Evolutionary conservation across 2,797 vertebrate species (phyloP), one percentile per base, ranked within the genome.

Genomic region (Trachurus trachurus): DNA sequence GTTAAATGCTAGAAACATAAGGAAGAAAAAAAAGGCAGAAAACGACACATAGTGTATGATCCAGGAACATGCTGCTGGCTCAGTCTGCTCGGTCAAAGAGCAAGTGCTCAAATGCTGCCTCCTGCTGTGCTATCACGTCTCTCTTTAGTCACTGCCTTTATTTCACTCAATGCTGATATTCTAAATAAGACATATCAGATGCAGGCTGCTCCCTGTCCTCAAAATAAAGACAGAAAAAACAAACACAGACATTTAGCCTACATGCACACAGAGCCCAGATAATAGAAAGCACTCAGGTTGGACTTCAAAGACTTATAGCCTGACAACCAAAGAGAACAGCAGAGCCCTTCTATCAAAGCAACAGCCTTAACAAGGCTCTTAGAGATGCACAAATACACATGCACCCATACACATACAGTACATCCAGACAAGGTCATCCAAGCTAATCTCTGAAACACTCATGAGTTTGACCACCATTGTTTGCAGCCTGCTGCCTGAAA

Each of bases 301-400:
- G 26, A 87, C 90, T 83, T 92, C 80, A 90, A 90, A 90, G 80
- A 80, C 74, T 82, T 71, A 77, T 39, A 81, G 79, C 60, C 59
- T 6, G 64, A 71, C 70, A 57, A 70, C 31, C 5, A 58, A 83
- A 78, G 49, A 54, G 54, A 57, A 73, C 15, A 75, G 59, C 50
- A 73, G 40, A 66, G 71, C 53, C 16, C 58, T 81, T 81, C 52
- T 71, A 88, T 84, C 78, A 89, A 88, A 89, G 74, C 56, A 75
- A 61, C 31, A 22, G 56, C 60, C 66, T 64, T 84, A 76, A 80
- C 73, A 87, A 84, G 72, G 71, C 57, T 84, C 56, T 80, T 42
- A 64, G 50, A 79, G 52, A 58, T 50, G 56, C 40, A 84, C 47
- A 81, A 54, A 71, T 22, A 56, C 44, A 63, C 21, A 17, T 26